phyloP scores from a whole-genome alignment of 1,140 invertebrate genomes.

The Solen grandis region DNA sequence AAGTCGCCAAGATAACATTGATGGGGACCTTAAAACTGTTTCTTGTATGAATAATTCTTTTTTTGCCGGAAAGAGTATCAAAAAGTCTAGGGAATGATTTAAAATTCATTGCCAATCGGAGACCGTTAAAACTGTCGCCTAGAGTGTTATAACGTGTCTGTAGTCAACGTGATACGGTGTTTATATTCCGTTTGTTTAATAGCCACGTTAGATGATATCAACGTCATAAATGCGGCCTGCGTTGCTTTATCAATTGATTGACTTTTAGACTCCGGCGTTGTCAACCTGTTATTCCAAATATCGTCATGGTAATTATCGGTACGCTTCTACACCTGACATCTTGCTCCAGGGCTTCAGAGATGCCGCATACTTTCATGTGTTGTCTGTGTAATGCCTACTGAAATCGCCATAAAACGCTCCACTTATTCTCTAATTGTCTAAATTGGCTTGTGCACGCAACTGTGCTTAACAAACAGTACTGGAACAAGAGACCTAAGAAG shows the following conservation, averaged over 20 bases:
- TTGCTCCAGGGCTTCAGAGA: too few relatives aligned
- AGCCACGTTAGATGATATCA: slow-evolving; percentile 38
- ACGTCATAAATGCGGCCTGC: slow-evolving; percentile 18
- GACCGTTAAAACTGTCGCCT: slow-evolving; percentile 1
- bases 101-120: slow-evolving; percentile 37
- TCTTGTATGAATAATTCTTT: slow-evolving; percentile 24
- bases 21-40: not conserved
- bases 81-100: slow-evolving; percentile 20
- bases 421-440: too few relatives aligned
- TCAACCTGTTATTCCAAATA: slow-evolving; percentile 25
- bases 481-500: too few relatives aligned
- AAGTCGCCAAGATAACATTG: too few relatives aligned
- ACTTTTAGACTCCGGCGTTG: slow-evolving; percentile 8
- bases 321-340: too few relatives aligned
- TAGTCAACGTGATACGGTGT: slow-evolving; percentile 29
- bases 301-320: slow-evolving; percentile 45
- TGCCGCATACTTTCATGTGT: too few relatives aligned
- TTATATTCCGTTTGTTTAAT: slow-evolving; percentile 45
- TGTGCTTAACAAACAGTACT: too few relatives aligned
- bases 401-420: too few relatives aligned
- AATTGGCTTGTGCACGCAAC: too few relatives aligned
- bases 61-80: not conserved
- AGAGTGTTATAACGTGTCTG: slow-evolving; percentile 15
- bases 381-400: too few relatives aligned
- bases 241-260: slow-evolving; percentile 47